Base-by-base conservation (phyloP, 2,113 vertebrate species). In the Ageneiosus marmoratus region DNA sequence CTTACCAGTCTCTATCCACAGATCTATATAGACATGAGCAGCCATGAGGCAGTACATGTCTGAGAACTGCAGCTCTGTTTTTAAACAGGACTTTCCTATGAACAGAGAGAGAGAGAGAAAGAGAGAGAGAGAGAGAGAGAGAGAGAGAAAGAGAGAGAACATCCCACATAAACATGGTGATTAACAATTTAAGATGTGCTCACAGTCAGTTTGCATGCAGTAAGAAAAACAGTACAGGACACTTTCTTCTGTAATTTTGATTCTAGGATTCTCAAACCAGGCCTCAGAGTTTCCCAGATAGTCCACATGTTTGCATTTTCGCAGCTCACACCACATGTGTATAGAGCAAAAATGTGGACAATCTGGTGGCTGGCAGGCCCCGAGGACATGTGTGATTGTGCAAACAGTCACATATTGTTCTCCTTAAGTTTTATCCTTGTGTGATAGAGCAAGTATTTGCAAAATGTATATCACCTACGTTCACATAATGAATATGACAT, bases 21-120 rank as follows among this genome's bases (percentile, higher is more conserved):
- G 87, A 90, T 99, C 97, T 7, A 98, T 88, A 86, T 97, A 96
- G n/a, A 98, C 91, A 20, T 99, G 98, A 85, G 97, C 96, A 22
- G 94, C 97, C 91, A 99, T 96, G 58, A 99, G 95, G 86, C 97
- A 98, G 86, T 99, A 99, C 93, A 96, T 97, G 82, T 99, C 97
- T 10, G 97, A 99, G 90, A 97, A 97, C 88, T 98, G 97, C 85
- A 98, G 90, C 90, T 99, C 98, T 15, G 97, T 99, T 94, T 99
- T 99, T 93, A 99, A 94, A 86, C 96, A 94, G 20, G 92, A 93
- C 73, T 92, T 96, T 9, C 98, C 98, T 99, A 85, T 77, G 83
- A 7, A 29, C 34, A 67, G 53, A 84, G 20, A 32, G n/a, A 27
- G 29, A n/a, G n/a, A n/a, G n/a, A n/a, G n/a, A n/a, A n/a, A 67